These are phyloP conservation scores for Muscidifurax raptorellus DNA, from an alignment of 1,140 invertebrate genomes.

Conservation along the genomic window DNA sequence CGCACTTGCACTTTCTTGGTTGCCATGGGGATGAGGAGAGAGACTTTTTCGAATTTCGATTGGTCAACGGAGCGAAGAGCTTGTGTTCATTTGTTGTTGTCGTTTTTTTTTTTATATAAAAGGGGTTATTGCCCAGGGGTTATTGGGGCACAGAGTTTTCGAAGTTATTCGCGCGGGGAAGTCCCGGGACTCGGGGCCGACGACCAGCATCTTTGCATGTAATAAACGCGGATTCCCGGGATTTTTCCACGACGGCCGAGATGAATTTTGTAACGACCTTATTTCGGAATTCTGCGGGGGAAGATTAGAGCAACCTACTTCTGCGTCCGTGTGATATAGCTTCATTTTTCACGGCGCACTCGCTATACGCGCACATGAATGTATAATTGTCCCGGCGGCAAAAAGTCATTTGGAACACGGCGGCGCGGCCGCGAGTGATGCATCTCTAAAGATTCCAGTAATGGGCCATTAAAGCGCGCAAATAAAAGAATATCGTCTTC, in stretches of 20 bases:
- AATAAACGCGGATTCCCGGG: too few species aligned
- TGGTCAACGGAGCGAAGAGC: neutral
- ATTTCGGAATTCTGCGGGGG: too few species aligned
- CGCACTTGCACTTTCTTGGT: slow-evolving; percentile 42
- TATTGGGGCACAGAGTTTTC: too few species aligned
- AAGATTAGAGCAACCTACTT: neutral
- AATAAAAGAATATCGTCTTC: neutral
- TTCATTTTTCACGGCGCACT: neutral
- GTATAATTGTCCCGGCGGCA: neutral
- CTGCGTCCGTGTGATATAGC: neutral
- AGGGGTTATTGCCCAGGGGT: too few species aligned
- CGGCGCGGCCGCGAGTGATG: neutral
- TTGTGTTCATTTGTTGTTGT: too few species aligned
- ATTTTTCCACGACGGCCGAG: too few species aligned
- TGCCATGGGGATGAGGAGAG: neutral
- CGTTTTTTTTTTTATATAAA: neutral
- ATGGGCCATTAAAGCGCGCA: neutral
- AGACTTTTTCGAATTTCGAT: neutral
- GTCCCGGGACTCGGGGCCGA: too few species aligned
- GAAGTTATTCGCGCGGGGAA: too few species aligned
- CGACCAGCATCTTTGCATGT: too few species aligned
- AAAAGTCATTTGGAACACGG: neutral
- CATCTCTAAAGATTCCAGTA: neutral
- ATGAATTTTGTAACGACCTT: too few species aligned
- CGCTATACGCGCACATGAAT: neutral